These are phyloP conservation scores for Amphiprion ocellaris DNA, from an alignment of 2,113 vertebrate species.

Conservation along the genomic window DNA sequence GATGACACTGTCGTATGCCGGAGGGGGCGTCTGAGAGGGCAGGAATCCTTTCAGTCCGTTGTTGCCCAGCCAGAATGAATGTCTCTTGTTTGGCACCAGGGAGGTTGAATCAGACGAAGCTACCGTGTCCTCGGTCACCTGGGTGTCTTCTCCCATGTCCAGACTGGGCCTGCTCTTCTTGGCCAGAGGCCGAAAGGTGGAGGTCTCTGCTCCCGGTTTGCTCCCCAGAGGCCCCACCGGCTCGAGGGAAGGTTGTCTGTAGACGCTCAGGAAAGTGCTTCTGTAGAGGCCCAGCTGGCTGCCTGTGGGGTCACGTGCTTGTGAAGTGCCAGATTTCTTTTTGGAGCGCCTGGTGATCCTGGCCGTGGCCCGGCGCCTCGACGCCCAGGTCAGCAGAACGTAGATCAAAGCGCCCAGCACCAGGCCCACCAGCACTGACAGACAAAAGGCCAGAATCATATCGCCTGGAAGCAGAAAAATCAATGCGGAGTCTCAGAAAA, in stretches of 20 bases:
- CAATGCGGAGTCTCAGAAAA: slow-evolving; percentile 25
- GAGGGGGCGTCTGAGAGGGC: slow-evolving; percentile 88
- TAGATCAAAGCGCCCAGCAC: slow-evolving; percentile 92
- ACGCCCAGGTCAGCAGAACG: slow-evolving; percentile 89
- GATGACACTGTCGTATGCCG: slow-evolving; percentile 94
- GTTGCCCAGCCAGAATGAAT: slow-evolving; percentile 91
- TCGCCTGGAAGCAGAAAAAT: slow-evolving; percentile 83
- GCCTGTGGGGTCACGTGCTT: slow-evolving; percentile 60
- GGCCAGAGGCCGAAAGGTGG: slow-evolving; percentile 91
- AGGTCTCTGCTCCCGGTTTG: slow-evolving; percentile 89
- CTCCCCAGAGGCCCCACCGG: slow-evolving; percentile 90
- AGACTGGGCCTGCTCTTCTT: slow-evolving; percentile 85
- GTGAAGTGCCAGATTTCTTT: slow-evolving; percentile 73
- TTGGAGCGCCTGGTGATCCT: slow-evolving; percentile 89
- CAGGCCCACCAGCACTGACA: slow-evolving; percentile 92
- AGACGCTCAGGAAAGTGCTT: slow-evolving; percentile 91
- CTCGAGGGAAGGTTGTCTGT: slow-evolving; percentile 92
- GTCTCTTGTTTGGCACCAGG: slow-evolving; percentile 81
- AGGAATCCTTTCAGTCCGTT: slow-evolving; percentile 88
- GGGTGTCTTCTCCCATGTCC: slow-evolving; percentile 87
- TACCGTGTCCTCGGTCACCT: slow-evolving; percentile 82
- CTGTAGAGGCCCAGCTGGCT: slow-evolving; percentile 89
- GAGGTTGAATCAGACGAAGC: slow-evolving; percentile 70
- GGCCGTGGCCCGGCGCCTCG: slow-evolving; percentile 90
- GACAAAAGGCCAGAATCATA: slow-evolving; percentile 91